phyloP scores from a whole-genome alignment of 2,888 invertebrate genomes.

The Acrocera orbiculus region DNA sequence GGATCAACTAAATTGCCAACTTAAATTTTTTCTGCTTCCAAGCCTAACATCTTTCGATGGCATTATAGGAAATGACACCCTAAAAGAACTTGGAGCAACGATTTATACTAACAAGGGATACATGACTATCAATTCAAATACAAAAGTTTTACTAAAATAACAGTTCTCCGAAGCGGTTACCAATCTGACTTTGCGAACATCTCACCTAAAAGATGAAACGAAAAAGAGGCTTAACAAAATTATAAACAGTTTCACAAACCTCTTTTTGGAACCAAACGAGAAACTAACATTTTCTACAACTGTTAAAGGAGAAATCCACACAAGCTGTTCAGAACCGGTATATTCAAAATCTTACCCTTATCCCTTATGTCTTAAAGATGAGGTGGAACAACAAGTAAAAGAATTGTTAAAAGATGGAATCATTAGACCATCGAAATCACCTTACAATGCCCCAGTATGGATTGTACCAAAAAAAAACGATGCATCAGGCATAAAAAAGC shows the following conservation, averaged over 20 bases:
- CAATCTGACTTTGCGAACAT: neutral
- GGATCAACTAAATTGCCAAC: conserved; percentile 1
- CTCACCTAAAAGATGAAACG: neutral
- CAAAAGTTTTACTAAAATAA: neutral
- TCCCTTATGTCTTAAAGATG: conserved; percentile 1
- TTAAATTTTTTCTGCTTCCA: conserved; percentile 2
- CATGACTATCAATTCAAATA: neutral
- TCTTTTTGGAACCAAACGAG: conserved; percentile 2
- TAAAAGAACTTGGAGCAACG: neutral
- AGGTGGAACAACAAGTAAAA: conserved; percentile 5
- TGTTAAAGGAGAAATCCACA: conserved; percentile 4
- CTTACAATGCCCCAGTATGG: neutral
- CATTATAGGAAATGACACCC: neutral
- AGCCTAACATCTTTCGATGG: conserved; percentile 1
- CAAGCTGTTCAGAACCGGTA: neutral
- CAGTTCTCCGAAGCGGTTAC: neutral
- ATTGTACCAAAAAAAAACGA: conserved; percentile 7
- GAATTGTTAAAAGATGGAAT: conserved; percentile 8
- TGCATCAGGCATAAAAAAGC: conserved; percentile 6
- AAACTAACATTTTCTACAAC: neutral
- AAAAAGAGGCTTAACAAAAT: neutral
- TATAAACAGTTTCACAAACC: neutral
- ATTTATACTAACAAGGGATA: neutral
- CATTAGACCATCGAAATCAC: conserved; percentile 4
- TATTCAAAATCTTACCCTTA: conserved; percentile 7